phyloP scores from a whole-genome alignment of 2,888 invertebrate species.

The Horisme vitalbata region DNA sequence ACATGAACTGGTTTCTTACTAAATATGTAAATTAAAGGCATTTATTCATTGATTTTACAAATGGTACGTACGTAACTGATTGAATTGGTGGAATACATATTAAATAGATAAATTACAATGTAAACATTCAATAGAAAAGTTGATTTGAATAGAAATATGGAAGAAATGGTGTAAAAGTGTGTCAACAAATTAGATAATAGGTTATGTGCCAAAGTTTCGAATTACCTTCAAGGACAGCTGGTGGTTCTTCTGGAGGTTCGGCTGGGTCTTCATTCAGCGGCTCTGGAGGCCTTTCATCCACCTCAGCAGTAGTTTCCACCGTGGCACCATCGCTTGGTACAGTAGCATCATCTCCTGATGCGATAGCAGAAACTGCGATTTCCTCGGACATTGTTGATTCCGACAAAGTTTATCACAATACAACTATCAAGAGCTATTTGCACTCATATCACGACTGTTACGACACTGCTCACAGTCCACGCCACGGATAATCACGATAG shows the following conservation, averaged over 20 bases:
- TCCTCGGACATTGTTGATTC: slow-evolving; percentile 78
- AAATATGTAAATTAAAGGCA: background rate
- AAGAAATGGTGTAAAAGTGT: slow-evolving; percentile 41
- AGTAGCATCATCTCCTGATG: slow-evolving; percentile 59
- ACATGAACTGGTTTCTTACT: slow-evolving; percentile 6
- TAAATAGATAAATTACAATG: background rate
- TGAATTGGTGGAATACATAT: background rate
- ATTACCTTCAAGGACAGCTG: slow-evolving; percentile 49
- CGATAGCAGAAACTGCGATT: slow-evolving; percentile 78
- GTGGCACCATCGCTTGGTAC: slow-evolving; percentile 52
- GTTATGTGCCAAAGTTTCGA: slow-evolving; percentile 64
- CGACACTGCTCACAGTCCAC: slow-evolving; percentile 57
- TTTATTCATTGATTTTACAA: background rate
- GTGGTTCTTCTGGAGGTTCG: slow-evolving; percentile 38
- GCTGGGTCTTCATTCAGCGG: slow-evolving; percentile 38
- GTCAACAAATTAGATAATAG: slow-evolving; percentile 59
- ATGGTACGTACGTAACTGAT: background rate
- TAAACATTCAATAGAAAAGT: background rate
- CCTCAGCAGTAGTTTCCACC: slow-evolving; percentile 43
- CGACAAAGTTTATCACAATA: slow-evolving; percentile 56
- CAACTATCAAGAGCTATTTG: slow-evolving; percentile 65
- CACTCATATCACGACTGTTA: slow-evolving; percentile 70
- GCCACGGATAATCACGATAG: slow-evolving; percentile 63
- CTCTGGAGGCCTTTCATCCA: slow-evolving; percentile 43
- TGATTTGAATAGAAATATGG: slow-evolving; percentile 32